phyloP scores from a whole-genome alignment of 1,140 invertebrate genomes.

The Bradynema listronoti region DNA sequence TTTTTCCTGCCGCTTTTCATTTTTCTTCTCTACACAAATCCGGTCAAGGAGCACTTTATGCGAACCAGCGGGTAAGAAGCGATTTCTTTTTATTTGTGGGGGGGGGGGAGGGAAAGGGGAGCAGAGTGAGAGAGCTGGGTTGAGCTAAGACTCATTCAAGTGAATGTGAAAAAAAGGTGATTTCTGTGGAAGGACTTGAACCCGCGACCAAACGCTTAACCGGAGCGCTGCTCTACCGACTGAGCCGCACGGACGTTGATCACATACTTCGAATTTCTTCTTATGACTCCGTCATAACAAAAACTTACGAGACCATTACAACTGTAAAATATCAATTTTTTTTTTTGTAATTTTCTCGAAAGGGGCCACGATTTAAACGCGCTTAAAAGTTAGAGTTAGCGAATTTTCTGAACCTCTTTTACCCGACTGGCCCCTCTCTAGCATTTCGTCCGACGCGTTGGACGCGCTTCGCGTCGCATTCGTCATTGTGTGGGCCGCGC shows the following conservation, averaged over 20 bases:
- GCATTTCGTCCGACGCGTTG: constrained; percentile 9
- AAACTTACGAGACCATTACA: background rate
- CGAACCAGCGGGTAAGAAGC: background rate
- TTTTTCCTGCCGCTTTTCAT: constrained; percentile 22
- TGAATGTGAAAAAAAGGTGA: background rate
- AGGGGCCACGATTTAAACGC: too few species aligned
- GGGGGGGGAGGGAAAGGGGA: background rate
- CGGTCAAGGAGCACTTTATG: constrained; percentile 1
- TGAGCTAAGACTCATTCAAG: background rate
- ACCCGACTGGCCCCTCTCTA: background rate
- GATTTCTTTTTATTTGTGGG: background rate
- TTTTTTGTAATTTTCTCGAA: too few species aligned
- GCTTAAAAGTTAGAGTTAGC: background rate
- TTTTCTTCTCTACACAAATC: constrained; percentile 5
- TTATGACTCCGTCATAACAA: too few species aligned
- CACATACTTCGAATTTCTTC: too few species aligned
- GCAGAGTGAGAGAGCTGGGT: background rate
- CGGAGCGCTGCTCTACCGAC: background rate
- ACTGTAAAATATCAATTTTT: background rate
- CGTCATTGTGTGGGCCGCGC: constrained; percentile 16
- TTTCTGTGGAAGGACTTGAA: background rate
- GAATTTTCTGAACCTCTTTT: background rate
- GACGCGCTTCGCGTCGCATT: constrained; percentile 9
- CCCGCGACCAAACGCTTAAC: background rate
- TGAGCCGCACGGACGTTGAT: background rate